Percentiles rank a stretch among this genome's conserved stretches.
phyloP scores from a whole-genome alignment of 2,113 vertebrate species.

The Struthio camelus region DNA sequence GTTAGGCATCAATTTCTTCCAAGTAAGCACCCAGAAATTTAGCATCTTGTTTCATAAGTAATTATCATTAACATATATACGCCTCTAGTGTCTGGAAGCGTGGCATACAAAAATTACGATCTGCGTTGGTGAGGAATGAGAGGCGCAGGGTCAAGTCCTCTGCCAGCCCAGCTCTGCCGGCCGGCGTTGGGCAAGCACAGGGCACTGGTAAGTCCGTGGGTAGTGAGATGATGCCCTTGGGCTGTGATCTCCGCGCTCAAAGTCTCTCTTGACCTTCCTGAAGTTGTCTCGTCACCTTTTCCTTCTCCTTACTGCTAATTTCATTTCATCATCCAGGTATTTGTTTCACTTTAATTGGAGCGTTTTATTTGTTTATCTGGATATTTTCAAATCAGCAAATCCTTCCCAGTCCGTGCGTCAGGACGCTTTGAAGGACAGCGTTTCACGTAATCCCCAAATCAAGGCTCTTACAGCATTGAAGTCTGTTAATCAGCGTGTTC shows the following conservation, averaged over 20 bases:
- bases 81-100: neutral
- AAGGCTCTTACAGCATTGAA: neutral
- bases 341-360: neutral
- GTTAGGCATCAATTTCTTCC: conserved; percentile 19
- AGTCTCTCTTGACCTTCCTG: neutral
- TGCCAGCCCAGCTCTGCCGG: neutral
- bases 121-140: neutral
- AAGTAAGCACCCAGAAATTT: conserved; percentile 6
- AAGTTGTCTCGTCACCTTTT: neutral
- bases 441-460: neutral
- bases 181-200: neutral
- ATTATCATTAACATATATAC: conserved; percentile 23
- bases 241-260: neutral
- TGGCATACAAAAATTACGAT: neutral
- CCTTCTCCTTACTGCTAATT: neutral
- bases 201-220: neutral
- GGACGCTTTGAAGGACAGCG: neutral
- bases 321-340: neutral
- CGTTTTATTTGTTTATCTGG: neutral
- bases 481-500: neutral
- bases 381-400: neutral
- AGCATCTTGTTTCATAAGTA: conserved; percentile 3
- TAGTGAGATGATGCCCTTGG: neutral
- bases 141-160: neutral
- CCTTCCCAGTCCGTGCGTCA: neutral